Evolutionary conservation across 2,888 invertebrate genomes (phyloP).

Genomic region (Endomychus coccineus): DNA sequence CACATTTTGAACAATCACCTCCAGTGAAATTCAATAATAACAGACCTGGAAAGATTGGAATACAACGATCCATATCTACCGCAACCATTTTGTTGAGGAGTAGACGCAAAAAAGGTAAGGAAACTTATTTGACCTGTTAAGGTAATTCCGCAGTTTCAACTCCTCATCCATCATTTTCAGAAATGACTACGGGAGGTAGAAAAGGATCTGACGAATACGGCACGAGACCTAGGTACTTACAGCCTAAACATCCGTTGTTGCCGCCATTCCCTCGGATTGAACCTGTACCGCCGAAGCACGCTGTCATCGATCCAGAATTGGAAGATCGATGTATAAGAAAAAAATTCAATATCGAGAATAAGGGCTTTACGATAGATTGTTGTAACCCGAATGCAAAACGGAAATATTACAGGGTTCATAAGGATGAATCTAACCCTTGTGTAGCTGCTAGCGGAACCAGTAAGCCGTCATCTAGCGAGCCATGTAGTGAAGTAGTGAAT

Average conservation of each 20-base stretch:
- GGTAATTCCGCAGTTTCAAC: too few species aligned
- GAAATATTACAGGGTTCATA: background rate
- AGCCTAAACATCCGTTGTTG: slow-evolving; percentile 4
- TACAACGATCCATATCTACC: too few species aligned
- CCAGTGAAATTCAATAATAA: too few species aligned
- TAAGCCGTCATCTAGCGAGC: background rate
- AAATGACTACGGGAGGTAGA: too few species aligned
- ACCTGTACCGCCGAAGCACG: slow-evolving; percentile 4
- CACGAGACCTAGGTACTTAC: background rate
- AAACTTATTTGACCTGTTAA: too few species aligned
- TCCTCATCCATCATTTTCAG: too few species aligned
- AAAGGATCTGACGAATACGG: too few species aligned
- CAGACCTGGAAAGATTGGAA: too few species aligned
- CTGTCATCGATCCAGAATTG: slow-evolving; percentile 1
- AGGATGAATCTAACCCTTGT: background rate
- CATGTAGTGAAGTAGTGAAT: background rate
- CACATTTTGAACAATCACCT: too few species aligned
- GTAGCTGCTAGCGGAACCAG: background rate
- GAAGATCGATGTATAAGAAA: slow-evolving; percentile 8
- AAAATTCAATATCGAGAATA: slow-evolving; percentile 5
- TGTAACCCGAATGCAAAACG: slow-evolving; percentile 7
- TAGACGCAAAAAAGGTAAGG: too few species aligned
- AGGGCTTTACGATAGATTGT: background rate
- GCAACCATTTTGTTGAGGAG: too few species aligned
- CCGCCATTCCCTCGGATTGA: background rate